These are phyloP conservation scores for Archocentrus centrarchus DNA, from an alignment of 2,113 vertebrate genomes.

Conservation along the genomic window DNA sequence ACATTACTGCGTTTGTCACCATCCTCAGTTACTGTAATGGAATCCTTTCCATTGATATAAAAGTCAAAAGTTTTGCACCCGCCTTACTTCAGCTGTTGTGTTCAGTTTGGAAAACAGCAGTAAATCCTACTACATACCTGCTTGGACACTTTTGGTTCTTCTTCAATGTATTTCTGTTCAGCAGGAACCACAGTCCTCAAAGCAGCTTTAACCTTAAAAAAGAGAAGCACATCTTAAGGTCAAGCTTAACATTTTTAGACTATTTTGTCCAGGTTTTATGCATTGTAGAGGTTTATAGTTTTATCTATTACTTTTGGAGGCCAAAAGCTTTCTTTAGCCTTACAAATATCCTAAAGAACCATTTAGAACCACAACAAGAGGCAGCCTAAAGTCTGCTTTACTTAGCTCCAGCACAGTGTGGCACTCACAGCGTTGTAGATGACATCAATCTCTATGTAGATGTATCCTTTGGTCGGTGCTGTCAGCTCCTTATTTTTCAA, in stretches of 20 bases:
- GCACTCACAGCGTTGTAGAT: slow-evolving; percentile 95
- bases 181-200: slow-evolving; percentile 89
- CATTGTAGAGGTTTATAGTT: neutral
- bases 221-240: slow-evolving; percentile 19
- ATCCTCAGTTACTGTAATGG: too few species aligned
- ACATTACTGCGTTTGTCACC: too few species aligned
- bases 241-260: neutral
- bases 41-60: too few species aligned
- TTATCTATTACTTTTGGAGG: neutral
- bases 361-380: neutral
- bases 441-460: slow-evolving; percentile 95
- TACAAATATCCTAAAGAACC: neutral
- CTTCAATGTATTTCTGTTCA: slow-evolving; percentile 96
- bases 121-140: slow-evolving; percentile 79
- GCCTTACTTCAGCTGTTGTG: too few species aligned
- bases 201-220: slow-evolving; percentile 90
- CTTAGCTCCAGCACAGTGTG: neutral
- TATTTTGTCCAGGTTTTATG: neutral
- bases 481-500: slow-evolving; percentile 98
- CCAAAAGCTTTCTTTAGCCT: neutral
- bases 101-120: neutral
- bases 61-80: neutral
- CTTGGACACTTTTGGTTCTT: slow-evolving; percentile 95
- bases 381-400: neutral
- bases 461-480: slow-evolving; percentile 92